Percentiles rank a stretch among this genome's conserved stretches.
These are phyloP conservation scores for Kryptolebias marmoratus DNA, from an alignment of 2,113 vertebrate species.

Conservation along the genomic window DNA sequence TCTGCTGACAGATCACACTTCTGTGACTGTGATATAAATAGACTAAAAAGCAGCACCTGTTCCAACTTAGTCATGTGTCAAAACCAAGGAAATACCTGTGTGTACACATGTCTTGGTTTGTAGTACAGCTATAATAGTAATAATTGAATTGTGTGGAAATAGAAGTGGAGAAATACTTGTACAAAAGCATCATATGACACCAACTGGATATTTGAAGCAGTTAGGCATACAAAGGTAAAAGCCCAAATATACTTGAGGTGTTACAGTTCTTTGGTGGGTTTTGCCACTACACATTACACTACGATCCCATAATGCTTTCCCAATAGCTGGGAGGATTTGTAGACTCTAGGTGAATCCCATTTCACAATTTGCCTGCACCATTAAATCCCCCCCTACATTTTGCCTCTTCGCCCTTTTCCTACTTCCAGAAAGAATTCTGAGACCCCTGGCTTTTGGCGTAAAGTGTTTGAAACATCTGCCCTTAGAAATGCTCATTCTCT, in stretches of 20 bases:
- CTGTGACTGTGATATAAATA: slow-evolving; percentile 6
- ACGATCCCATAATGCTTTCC: slow-evolving; percentile 31
- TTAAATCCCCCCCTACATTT: no score
- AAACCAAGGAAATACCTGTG: not conserved
- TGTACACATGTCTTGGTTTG: no score
- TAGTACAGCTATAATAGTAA: no score
- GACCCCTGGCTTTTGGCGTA: no score
- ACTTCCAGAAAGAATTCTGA: no score
- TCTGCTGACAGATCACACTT: not conserved
- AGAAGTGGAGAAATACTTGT: not conserved
- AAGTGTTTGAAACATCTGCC: no score
- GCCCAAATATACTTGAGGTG: slow-evolving; percentile 52
- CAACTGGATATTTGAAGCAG: not conserved
- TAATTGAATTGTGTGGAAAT: not conserved
- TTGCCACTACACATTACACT: slow-evolving; percentile 27
- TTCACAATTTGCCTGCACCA: no score
- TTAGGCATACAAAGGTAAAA: slow-evolving; percentile 12
- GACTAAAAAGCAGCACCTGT: slow-evolving; percentile 38
- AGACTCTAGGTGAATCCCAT: no score
- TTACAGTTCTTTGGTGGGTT: slow-evolving; percentile 28
- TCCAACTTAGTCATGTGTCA: not conserved
- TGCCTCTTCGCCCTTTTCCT: no score
- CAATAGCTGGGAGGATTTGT: slow-evolving; percentile 38
- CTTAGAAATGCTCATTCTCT: no score
- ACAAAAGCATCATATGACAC: not conserved